Base-by-base conservation (phyloP, 2,113 vertebrate species). In the Phoxinus phoxinus region DNA sequence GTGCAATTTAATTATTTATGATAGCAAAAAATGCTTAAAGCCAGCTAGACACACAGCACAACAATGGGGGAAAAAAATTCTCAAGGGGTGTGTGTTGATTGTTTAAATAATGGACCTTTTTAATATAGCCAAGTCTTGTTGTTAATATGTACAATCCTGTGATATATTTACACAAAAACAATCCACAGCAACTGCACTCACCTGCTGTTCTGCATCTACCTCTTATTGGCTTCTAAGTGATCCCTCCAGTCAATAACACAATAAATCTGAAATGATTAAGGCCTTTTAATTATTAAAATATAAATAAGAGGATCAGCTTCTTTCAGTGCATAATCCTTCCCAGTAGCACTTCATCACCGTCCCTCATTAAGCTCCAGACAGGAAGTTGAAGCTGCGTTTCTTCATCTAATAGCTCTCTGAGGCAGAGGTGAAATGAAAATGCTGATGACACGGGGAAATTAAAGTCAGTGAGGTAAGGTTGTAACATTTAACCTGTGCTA, bases 281-380 rank as follows among this genome's bases (percentile, higher is more conserved):
- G 69, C 81, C 58, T 86, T 89, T 86, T 89, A 88, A 88, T 89
- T 78, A 89, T 86, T 88, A 79, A 84, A 67, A 79, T 76, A 86
- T 86, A 89, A 88, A 88, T 79, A 88, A 88, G 51, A 41, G 67
- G 83, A 84, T 88, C 84, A 86, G 72, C 83, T 74, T 48, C 81
- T 87, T 84, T 58, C 74, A 56, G 73, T 32, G 32, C 4, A 15
- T 83, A 85, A 86, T 86, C 87, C 67, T 9, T 37, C 63, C 56
- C 32, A 58, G 81, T 56, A 58, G 27, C 35, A 48, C 67, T 83
- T 83, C 81, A 72, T 83, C 80, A 46, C 27, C 30, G 12, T 83
- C 44, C 1, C 15, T 77, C 44, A 79, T 35, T 21, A 73, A 74
- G 51, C 12, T 56, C n/a, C 10, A 15, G 30, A 48, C 44, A 46